Percentiles rank a stretch among this genome's conserved stretches.
Conservation (phyloP, 2,113 vertebrate species). For the Esox niger region DNA sequence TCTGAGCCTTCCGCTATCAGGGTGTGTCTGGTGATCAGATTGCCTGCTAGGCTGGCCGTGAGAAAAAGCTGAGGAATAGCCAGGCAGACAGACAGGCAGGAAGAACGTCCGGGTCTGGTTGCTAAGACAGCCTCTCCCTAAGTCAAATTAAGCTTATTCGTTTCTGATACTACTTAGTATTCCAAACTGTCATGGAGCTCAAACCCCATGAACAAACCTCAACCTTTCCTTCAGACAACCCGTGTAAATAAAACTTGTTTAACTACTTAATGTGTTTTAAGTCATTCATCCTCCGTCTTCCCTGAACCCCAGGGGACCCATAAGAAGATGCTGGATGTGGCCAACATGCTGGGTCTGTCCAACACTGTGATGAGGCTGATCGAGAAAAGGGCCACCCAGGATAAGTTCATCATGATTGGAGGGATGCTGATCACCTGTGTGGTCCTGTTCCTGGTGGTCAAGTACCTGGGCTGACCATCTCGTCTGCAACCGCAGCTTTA, state of each 20-base stretch:
- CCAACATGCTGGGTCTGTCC: conserved; percentile 93
- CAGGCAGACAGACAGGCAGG: conserved; percentile 26
- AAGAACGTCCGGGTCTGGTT: conserved; percentile 39
- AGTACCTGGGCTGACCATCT: conserved; percentile 90
- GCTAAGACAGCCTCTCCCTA: conserved; percentile 16
- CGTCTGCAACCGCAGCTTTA: background rate
- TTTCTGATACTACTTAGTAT: background rate
- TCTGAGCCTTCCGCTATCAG: conserved; percentile 66
- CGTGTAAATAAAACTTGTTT: background rate
- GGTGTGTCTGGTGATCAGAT: conserved; percentile 65
- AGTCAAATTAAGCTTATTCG: conserved; percentile 23
- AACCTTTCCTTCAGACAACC: conserved; percentile 3
- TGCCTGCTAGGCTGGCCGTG: conserved; percentile 45
- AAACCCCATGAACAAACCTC: background rate
- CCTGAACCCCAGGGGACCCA: conserved; percentile 82
- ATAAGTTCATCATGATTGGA: conserved; percentile 95
- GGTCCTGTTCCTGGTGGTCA: conserved; percentile 87
- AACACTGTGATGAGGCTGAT: conserved; percentile 97
- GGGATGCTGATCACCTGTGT: conserved; percentile 92
- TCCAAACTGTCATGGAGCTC: background rate
- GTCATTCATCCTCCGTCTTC: background rate
- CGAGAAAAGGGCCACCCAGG: conserved; percentile 91
- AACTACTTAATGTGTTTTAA: background rate
- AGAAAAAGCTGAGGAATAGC: conserved; percentile 49
- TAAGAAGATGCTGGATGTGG: conserved; percentile 97